Evolutionary conservation across 2,113 vertebrate species (phyloP).

Genomic region (Takifugu flavidus): DNA sequence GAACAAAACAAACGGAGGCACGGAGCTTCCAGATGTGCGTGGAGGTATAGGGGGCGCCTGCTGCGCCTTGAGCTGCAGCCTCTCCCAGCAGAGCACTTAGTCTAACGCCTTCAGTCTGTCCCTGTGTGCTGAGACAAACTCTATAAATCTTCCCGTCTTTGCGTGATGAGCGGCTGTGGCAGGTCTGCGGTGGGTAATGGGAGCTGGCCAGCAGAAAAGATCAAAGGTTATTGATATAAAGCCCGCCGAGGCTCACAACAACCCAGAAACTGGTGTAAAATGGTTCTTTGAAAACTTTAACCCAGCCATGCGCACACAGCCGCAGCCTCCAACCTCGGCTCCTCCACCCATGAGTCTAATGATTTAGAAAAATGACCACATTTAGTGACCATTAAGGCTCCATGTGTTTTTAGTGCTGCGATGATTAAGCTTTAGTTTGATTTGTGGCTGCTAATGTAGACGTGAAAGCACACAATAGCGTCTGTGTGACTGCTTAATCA

Average conservation of each 20-base stretch:
- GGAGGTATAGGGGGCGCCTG: not conserved
- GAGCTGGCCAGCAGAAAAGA: constrained; percentile 13
- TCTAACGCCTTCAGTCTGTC: constrained; percentile 35
- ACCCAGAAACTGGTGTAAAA: constrained; percentile 19
- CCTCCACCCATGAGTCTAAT: not conserved
- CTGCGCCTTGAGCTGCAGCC: constrained; percentile 12
- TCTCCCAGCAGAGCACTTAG: constrained; percentile 48
- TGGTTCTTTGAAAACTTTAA: constrained; percentile 3
- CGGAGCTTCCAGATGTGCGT: constrained; percentile 5
- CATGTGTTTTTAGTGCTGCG: constrained; percentile 13
- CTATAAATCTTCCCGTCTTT: constrained; percentile 46
- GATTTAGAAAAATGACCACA: not conserved
- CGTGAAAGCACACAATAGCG: constrained; percentile 31
- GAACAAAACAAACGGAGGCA: constrained; percentile 37
- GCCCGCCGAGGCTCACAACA: not conserved
- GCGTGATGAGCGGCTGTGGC: constrained; percentile 38
- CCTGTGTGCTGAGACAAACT: constrained; percentile 27
- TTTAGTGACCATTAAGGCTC: not conserved
- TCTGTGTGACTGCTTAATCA: constrained; percentile 28
- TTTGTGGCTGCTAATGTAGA: constrained; percentile 31
- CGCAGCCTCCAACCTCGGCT: not conserved
- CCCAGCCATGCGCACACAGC: not conserved
- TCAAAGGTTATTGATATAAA: constrained; percentile 32
- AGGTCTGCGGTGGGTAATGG: constrained; percentile 26
- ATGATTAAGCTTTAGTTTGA: constrained; percentile 18